These are phyloP conservation scores for Isichthys henryi DNA, from an alignment of 2,113 vertebrate species.

Conservation along the genomic window DNA sequence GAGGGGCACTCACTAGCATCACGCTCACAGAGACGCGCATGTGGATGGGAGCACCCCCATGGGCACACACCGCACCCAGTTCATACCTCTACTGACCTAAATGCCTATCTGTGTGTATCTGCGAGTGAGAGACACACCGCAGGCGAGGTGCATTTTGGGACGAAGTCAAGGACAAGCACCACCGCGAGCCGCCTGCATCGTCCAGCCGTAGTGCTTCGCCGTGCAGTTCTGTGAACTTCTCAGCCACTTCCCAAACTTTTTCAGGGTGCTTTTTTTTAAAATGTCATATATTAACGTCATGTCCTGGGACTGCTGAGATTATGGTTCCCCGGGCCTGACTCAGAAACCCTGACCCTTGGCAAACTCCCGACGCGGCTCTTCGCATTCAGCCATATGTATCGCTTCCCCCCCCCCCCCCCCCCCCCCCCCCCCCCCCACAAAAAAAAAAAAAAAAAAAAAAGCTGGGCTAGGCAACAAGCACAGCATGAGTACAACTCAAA, in stretches of 20 bases:
- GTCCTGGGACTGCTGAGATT: slow-evolving; percentile 16
- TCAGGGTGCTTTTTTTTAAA: neutral
- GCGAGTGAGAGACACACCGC: neutral
- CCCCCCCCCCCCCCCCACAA: too few species aligned
- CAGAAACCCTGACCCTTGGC: slow-evolving; percentile 8
- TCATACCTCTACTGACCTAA: neutral
- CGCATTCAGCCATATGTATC: too few species aligned
- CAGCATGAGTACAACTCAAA: slow-evolving; percentile 59
- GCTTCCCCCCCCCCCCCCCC: too few species aligned
- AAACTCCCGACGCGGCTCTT: too few species aligned
- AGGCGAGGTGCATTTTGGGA: neutral
- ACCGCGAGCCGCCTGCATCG: neutral
- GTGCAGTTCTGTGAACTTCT: slow-evolving; percentile 9
- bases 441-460: slow-evolving; percentile 93
- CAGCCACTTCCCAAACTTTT: neutral
- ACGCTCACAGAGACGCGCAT: neutral
- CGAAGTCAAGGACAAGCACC: too few species aligned
- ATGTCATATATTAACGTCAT: neutral
- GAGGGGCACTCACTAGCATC: neutral
- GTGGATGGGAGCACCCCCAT: neutral
- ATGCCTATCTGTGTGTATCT: neutral
- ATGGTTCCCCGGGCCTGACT: neutral
- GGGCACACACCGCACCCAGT: neutral
- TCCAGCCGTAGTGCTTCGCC: neutral
- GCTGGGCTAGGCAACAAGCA: slow-evolving; percentile 71